Percentiles rank a stretch among this genome's conserved stretches.
phyloP scores from a whole-genome alignment of 2,113 vertebrate species.

The Microcebus murinus region DNA sequence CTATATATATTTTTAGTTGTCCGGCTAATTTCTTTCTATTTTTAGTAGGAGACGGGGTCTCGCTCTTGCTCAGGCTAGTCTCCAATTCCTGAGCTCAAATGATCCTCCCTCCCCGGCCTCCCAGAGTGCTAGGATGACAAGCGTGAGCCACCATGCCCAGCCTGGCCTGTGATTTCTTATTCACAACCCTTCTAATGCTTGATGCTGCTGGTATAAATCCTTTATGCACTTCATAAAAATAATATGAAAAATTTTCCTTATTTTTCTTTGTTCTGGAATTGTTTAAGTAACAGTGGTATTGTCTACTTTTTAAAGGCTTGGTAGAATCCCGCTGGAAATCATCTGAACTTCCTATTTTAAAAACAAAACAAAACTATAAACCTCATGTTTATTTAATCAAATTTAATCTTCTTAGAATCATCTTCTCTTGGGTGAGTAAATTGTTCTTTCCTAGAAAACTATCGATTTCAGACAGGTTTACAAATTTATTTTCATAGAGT shows the following conservation, averaged over 20 bases:
- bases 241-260: neutral
- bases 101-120: no score
- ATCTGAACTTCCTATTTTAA: neutral
- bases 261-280: neutral
- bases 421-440: neutral
- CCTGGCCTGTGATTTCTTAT: neutral
- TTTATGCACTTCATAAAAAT: neutral
- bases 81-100: no score
- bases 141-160: no score
- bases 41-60: no score
- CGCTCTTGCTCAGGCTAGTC: no score
- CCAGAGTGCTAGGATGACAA: no score
- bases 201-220: neutral
- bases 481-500: neutral
- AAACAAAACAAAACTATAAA: neutral
- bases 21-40: no score
- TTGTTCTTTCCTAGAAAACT: neutral
- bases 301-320: neutral
- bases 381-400: neutral
- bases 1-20: no score
- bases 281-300: neutral
- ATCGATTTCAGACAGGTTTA: neutral
- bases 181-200: neutral
- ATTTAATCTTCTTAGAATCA: neutral
- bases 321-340: neutral